A percentile compares a stretch with the other conserved stretches of the same genome.
phyloP scores from a whole-genome alignment of 2,888 invertebrate genomes.

The Neelides folsomi region DNA sequence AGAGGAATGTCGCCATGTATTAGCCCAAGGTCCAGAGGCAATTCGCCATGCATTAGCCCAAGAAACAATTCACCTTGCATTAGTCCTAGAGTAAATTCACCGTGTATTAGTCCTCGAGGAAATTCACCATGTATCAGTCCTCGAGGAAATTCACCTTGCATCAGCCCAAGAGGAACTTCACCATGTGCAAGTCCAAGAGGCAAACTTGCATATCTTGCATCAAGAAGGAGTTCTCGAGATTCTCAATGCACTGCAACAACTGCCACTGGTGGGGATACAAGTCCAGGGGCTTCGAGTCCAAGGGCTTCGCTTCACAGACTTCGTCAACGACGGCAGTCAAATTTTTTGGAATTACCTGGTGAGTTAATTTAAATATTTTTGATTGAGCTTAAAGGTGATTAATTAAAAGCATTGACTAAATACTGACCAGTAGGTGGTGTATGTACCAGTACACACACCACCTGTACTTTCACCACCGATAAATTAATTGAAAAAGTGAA shows the following conservation, averaged over 20 bases:
- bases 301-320: slow-evolving; percentile 43
- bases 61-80: not conserved
- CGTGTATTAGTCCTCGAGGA: slow-evolving; percentile 2
- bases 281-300: slow-evolving; percentile 10
- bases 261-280: slow-evolving; percentile 51
- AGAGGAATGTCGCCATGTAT: not conserved
- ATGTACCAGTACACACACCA: too few relatives aligned
- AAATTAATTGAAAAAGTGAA: too few relatives aligned
- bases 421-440: too few relatives aligned
- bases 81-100: slow-evolving; percentile 3
- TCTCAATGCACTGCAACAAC: slow-evolving; percentile 61
- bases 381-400: too few relatives aligned
- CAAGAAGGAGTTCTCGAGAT: slow-evolving; percentile 67
- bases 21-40: not conserved
- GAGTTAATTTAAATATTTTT: slow-evolving; percentile 33
- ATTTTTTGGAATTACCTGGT: slow-evolving; percentile 77
- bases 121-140: slow-evolving; percentile 12
- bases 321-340: slow-evolving; percentile 66
- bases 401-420: too few relatives aligned
- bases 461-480: too few relatives aligned
- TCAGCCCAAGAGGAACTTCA: not conserved
- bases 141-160: slow-evolving; percentile 1
- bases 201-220: slow-evolving; percentile 59
- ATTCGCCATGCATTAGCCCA: not conserved
- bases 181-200: not conserved